Evolutionary conservation across 2,797 vertebrate species (phyloP).

Genomic region (Esox lucius): DNA sequence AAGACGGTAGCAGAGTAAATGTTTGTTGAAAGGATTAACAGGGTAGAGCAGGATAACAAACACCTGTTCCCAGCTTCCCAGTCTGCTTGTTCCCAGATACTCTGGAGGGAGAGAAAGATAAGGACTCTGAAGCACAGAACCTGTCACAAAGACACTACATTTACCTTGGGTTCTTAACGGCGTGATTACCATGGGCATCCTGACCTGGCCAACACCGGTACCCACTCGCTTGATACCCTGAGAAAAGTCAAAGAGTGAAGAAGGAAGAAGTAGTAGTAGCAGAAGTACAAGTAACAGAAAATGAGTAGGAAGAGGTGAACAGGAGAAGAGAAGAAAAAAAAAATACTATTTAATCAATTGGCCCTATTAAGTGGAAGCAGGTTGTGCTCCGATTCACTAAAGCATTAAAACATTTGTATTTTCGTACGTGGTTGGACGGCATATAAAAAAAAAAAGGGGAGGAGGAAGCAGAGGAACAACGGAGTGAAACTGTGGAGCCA

Average conservation of each 20-base stretch:
- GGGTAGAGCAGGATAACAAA: slow-evolving; percentile 51
- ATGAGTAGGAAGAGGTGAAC: slow-evolving; percentile 15
- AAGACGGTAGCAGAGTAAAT: slow-evolving; percentile 71
- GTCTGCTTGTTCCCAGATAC: slow-evolving; percentile 60
- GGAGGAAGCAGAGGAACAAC: slow-evolving; percentile 41
- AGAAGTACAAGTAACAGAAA: slow-evolving; percentile 9
- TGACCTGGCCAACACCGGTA: slow-evolving; percentile 75
- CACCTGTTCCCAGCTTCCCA: slow-evolving; percentile 61
- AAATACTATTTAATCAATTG: background rate
- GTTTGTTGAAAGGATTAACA: slow-evolving; percentile 66
- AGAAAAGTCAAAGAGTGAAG: slow-evolving; percentile 20
- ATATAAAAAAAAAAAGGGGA: slow-evolving; percentile 34
- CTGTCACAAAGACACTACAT: background rate
- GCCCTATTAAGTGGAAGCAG: background rate
- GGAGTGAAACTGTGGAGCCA: slow-evolving; percentile 50
- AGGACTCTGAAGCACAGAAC: background rate
- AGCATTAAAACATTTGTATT: background rate
- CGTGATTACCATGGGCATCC: slow-evolving; percentile 85
- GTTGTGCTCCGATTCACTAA: background rate
- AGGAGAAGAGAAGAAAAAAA: background rate
- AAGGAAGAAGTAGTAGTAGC: background rate
- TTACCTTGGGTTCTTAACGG: slow-evolving; percentile 80
- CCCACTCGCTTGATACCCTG: slow-evolving; percentile 80
- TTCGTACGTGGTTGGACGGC: no score
- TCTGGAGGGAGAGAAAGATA: slow-evolving; percentile 3